A percentile compares a stretch with the other conserved stretches of the same genome.
These are phyloP conservation scores for Nycticorax nycticorax DNA, from an alignment of 2,113 vertebrate genomes.

Conservation along the genomic window DNA sequence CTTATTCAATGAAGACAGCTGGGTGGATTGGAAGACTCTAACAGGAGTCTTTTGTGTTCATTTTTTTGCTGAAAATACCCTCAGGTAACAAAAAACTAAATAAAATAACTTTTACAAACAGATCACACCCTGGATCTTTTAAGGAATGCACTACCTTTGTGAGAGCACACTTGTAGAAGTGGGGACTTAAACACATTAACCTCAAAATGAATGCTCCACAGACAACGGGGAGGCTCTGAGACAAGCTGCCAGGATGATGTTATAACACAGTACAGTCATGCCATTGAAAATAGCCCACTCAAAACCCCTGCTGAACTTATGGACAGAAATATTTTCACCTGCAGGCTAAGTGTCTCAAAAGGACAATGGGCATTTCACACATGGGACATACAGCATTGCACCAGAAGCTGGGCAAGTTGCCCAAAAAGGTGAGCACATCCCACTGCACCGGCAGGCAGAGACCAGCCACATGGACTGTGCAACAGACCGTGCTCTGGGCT, in stretches of 20 bases:
- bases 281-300: background rate
- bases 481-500: background rate
- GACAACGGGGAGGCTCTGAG: background rate
- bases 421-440: background rate
- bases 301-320: background rate
- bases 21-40: background rate
- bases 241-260: background rate
- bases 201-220: background rate
- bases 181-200: background rate
- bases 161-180: background rate
- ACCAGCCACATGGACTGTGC: rapidly evolving
- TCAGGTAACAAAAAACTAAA: background rate
- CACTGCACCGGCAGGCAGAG: background rate
- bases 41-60: background rate
- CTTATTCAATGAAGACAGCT: background rate
- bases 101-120: background rate
- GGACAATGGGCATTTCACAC: background rate
- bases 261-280: background rate
- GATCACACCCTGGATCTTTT: background rate
- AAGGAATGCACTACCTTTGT: background rate
- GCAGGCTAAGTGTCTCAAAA: background rate
- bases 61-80: background rate
- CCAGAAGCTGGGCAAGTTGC: background rate
- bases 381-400: rapidly evolving
- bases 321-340: background rate